Evolutionary conservation across 2,888 invertebrate genomes (phyloP).

Genomic region (Syrista parreyssii): DNA sequence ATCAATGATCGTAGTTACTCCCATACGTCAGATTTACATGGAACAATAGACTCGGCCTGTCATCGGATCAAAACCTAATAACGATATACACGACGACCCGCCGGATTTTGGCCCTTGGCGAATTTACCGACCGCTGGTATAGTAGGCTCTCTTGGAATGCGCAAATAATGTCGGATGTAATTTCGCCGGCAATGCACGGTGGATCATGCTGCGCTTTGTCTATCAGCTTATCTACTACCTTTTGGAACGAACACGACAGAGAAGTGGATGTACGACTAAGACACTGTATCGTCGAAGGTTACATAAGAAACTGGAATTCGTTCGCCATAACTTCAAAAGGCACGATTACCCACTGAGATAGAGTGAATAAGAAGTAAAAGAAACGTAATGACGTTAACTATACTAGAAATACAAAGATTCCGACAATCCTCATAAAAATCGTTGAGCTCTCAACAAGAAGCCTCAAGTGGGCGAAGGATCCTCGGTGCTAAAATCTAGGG

Average conservation of each 20-base stretch:
- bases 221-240: background rate
- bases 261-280: background rate
- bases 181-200: background rate
- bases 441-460: conserved; percentile 47
- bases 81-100: conserved; percentile 38
- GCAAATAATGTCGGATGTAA: background rate
- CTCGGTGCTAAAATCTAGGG: conserved; percentile 56
- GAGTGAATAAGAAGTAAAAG: conserved; percentile 8
- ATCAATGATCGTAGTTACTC: conserved; percentile 55
- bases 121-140: background rate
- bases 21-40: conserved; percentile 57
- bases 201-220: background rate
- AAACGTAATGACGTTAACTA: background rate
- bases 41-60: conserved; percentile 50
- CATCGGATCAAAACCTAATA: conserved; percentile 60
- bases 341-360: background rate
- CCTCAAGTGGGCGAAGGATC: conserved; percentile 41
- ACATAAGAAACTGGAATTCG: background rate
- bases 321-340: background rate
- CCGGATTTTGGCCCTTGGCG: conserved; percentile 32
- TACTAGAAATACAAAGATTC: background rate
- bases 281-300: background rate
- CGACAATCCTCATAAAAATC: conserved; percentile 47
- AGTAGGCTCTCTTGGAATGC: background rate
- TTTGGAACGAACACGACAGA: background rate